Base-by-base conservation (phyloP, 1,140 invertebrate genomes). In the Cheumatopsyche charites region DNA sequence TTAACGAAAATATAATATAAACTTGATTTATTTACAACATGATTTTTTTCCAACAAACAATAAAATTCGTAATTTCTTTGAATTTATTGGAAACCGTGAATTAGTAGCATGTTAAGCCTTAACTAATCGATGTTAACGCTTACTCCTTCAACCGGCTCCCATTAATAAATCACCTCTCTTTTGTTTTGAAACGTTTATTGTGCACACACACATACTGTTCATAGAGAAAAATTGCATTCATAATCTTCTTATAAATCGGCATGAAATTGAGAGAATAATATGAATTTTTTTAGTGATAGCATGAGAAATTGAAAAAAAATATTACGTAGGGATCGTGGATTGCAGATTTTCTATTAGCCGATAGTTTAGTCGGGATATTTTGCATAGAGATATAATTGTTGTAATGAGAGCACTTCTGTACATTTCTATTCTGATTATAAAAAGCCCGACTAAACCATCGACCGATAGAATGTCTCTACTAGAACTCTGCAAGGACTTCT, bases 101-200 rank as follows among this genome's bases (percentile, higher is more conserved):
- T 63, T 63, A 63, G 41, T 66, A 49, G 25, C 36, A 66, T 49
- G 42, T 41, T 17, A 47, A 49, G 21, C 66, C 66, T 68, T 55
- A 49, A 45, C 45, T 68, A 68, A 68, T 41, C 26, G 47, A 68
- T 68, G 23, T 55, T 55, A 68, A 41, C 47, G 23, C 66, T 49
- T 68, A 55, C 47, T 68, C 66, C 21, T 55, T 68, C 29, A 36
- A 55, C 47, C 47, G 23, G 23, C 36, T 55, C 12, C 65, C 43
- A 36, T 41, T 68, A 45, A 68, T 68, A 55, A 68, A 68, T 68
- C 36, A 58, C 21, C n/a, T 29, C 36, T 47, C 47, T 43, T 68
- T 49, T 55, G 49, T 55, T 68, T 55, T 68, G 66, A 52, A 25
- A 47, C 45, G 29, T 68, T 25, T 41, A 29, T 23, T 58, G 55